phyloP scores from a whole-genome alignment of 2,888 invertebrate species.

The Neocrepidodera transversa region DNA sequence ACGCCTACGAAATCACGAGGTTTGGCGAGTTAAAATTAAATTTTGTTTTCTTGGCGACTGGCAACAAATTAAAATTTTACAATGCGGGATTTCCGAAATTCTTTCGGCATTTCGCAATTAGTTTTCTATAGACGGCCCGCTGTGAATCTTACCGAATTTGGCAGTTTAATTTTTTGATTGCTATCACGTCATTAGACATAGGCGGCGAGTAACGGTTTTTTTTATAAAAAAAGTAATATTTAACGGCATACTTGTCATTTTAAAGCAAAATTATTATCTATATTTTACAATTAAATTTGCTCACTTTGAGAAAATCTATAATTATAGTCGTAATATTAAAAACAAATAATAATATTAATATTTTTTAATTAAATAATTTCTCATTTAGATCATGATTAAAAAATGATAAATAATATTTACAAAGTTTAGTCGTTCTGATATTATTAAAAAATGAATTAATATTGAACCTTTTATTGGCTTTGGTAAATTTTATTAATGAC shows the following conservation, averaged over 20 bases:
- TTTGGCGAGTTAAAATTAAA: slow-evolving; percentile 27
- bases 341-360: too few relatives aligned
- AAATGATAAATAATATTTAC: too few relatives aligned
- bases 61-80: slow-evolving; percentile 36
- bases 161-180: slow-evolving; percentile 14
- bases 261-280: too few relatives aligned
- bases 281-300: too few relatives aligned
- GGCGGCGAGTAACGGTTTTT: slow-evolving; percentile 3
- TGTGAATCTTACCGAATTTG: slow-evolving; percentile 25
- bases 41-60: slow-evolving; percentile 31
- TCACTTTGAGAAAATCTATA: too few relatives aligned
- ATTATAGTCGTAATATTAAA: too few relatives aligned
- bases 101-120: slow-evolving; percentile 38
- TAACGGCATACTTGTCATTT: slow-evolving; percentile 16
- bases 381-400: too few relatives aligned
- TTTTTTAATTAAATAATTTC: too few relatives aligned
- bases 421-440: too few relatives aligned
- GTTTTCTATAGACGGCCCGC: slow-evolving; percentile 29
- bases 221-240: slow-evolving; percentile 12
- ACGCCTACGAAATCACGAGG: slow-evolving; percentile 49
- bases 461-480: too few relatives aligned
- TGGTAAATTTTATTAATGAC: too few relatives aligned
- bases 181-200: neutral
- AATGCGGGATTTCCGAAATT: slow-evolving; percentile 45
- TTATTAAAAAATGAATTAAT: too few relatives aligned